A percentile compares a stretch with the other conserved stretches of the same genome.
These are phyloP conservation scores for Drosophila prolongata DNA, from an alignment of 2,888 invertebrate genomes.

Conservation along the genomic window DNA sequence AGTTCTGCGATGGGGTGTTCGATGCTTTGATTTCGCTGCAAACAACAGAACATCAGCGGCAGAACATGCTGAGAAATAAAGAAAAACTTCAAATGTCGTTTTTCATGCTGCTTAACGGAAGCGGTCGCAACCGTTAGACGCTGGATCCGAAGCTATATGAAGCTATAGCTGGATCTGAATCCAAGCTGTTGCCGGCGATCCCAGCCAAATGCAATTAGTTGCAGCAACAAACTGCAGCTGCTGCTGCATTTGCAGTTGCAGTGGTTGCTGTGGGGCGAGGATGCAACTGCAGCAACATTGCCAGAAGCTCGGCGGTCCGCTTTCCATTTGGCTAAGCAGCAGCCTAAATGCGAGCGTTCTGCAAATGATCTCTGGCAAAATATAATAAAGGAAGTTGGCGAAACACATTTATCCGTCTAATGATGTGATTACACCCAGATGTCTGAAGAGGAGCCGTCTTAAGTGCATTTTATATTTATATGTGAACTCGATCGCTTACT, in stretches of 20 bases:
- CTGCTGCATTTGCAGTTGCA: conserved; percentile 26
- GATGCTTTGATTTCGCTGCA: conserved; percentile 72
- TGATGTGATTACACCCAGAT: conserved; percentile 37
- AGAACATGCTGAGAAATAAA: conserved; percentile 22
- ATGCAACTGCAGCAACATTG: conserved; percentile 18
- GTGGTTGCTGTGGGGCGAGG: conserved; percentile 27
- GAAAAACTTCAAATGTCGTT: conserved; percentile 42
- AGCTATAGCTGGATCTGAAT: conserved; percentile 25
- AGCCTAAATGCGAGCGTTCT: conserved; percentile 45
- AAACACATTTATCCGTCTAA: conserved; percentile 43
- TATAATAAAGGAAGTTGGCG: conserved; percentile 53
- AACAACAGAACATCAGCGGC: conserved; percentile 33
- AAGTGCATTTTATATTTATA: conserved; percentile 24
- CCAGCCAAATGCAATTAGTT: conserved; percentile 74
- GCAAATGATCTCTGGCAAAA: conserved; percentile 56
- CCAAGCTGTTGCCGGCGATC: conserved; percentile 57
- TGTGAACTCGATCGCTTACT: background rate
- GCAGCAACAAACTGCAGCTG: conserved; percentile 75
- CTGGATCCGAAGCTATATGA: conserved; percentile 21
- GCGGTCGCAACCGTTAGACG: conserved; percentile 70
- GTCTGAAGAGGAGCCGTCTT: background rate
- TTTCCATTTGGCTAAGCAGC: conserved; percentile 71
- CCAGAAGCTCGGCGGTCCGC: conserved; percentile 34
- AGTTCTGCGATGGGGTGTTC: conserved; percentile 51
- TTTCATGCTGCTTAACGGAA: conserved; percentile 71